Percentiles rank a stretch among this genome's conserved stretches.
Evolutionary conservation across 2,797 vertebrate species (phyloP).

Genomic region (Hypotaenidia philippensis): DNA sequence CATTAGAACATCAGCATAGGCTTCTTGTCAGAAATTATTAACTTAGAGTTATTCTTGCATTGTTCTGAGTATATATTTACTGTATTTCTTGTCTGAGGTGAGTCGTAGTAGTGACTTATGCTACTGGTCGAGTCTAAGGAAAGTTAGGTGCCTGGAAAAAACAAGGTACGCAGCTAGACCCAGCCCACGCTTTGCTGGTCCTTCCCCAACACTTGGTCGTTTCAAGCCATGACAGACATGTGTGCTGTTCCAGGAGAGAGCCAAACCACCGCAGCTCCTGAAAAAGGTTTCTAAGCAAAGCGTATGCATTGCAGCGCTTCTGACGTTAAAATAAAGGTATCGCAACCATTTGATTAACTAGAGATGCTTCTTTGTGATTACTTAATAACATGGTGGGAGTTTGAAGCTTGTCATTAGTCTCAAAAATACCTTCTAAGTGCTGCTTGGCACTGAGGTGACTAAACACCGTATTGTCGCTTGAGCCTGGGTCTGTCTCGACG

Average conservation of each 20-base stretch:
- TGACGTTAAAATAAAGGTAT: background rate
- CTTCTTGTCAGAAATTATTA: background rate
- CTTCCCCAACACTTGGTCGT: background rate
- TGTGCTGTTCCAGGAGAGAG: background rate
- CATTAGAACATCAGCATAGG: background rate
- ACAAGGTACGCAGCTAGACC: background rate
- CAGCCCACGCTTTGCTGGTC: background rate
- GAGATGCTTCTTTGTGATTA: constrained; percentile 40
- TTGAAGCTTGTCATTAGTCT: constrained; percentile 46
- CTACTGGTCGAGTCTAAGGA: background rate
- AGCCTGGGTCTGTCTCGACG: background rate
- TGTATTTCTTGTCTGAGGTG: background rate
- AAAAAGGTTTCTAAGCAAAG: background rate
- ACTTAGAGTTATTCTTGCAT: background rate
- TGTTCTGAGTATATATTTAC: background rate
- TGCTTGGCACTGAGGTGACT: constrained; percentile 17
- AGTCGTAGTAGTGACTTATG: background rate
- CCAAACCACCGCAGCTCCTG: background rate
- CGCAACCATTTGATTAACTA: constrained; percentile 34
- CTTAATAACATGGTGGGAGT: constrained; percentile 19
- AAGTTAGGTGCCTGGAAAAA: background rate
- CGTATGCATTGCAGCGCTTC: background rate
- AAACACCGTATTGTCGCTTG: background rate
- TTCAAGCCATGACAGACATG: background rate
- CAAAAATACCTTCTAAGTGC: constrained; percentile 32